A percentile compares a stretch with the other conserved stretches of the same genome.
Conservation (phyloP, 2,888 invertebrate species). For the Hydrotaea diabolus region DNA sequence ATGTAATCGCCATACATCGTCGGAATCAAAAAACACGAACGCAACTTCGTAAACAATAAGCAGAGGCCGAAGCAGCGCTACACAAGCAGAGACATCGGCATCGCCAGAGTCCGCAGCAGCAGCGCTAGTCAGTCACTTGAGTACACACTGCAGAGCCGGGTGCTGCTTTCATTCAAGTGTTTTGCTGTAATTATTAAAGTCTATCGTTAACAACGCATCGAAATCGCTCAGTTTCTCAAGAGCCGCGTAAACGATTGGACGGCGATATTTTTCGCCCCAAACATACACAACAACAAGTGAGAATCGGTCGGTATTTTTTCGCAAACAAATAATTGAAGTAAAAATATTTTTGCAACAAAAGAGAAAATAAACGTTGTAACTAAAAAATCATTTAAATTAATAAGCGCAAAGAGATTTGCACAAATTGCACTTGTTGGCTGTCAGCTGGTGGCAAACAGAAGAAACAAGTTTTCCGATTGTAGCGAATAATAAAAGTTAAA, state of each 20-base stretch:
- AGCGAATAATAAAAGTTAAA: not conserved
- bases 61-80: slow-evolving; percentile 3
- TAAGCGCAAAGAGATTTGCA: not conserved
- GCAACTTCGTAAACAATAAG: slow-evolving; percentile 48
- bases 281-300: slow-evolving; percentile 53
- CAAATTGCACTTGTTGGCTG: not conserved
- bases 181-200: slow-evolving; percentile 58
- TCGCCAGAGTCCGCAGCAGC: slow-evolving; percentile 1
- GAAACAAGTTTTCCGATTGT: not conserved
- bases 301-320: slow-evolving; percentile 34
- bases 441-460: not conserved
- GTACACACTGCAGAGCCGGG: slow-evolving; percentile 18
- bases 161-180: slow-evolving; percentile 28
- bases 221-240: slow-evolving; percentile 67
- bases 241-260: slow-evolving; percentile 68
- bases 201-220: slow-evolving; percentile 64
- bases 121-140: too few relatives aligned
- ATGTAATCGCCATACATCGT: not conserved
- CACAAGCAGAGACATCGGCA: not conserved
- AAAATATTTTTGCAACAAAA: not conserved
- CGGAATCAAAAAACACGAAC: slow-evolving; percentile 37
- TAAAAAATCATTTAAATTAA: not conserved
- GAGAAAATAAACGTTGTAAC: not conserved
- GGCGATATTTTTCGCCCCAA: slow-evolving; percentile 44
- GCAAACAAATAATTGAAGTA: not conserved